Evolutionary conservation across 1,140 invertebrate species (phyloP).

Genomic region (Coelopa frigida): DNA sequence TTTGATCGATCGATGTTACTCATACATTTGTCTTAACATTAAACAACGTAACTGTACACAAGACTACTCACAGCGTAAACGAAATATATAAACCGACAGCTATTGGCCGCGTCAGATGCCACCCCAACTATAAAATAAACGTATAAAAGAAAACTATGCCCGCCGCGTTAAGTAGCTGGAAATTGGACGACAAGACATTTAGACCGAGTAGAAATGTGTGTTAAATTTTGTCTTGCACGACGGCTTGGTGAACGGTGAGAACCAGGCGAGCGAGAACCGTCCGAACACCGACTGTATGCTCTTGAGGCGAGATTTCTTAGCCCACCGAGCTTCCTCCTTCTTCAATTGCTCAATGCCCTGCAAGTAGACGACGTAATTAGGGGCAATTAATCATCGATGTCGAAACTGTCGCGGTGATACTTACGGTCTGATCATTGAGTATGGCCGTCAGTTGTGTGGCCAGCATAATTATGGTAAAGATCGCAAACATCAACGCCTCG

Average conservation of each 20-base stretch:
- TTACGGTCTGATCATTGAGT: constrained; percentile 96
- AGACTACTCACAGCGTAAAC: too few relatives aligned
- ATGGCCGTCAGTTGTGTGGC: constrained; percentile 96
- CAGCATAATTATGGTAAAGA: constrained; percentile 98
- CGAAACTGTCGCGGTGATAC: constrained; percentile 23
- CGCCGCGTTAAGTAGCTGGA: too few relatives aligned
- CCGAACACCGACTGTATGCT: constrained; percentile 93
- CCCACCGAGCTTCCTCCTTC: constrained; percentile 87
- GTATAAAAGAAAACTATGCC: too few relatives aligned
- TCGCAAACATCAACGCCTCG: constrained; percentile 94
- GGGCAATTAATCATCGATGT: background rate
- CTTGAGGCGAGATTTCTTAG: constrained; percentile 84
- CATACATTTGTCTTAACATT: too few relatives aligned
- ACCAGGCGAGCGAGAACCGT: constrained; percentile 85
- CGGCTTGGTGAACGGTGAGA: constrained; percentile 86
- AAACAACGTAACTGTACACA: too few relatives aligned
- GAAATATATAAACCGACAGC: too few relatives aligned
- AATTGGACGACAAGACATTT: constrained; percentile 29
- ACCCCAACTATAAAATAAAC: too few relatives aligned
- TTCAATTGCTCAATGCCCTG: constrained; percentile 93
- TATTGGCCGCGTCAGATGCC: too few relatives aligned
- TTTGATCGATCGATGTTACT: too few relatives aligned
- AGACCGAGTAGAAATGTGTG: constrained; percentile 70
- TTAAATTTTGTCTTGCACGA: constrained; percentile 67
- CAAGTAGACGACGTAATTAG: constrained; percentile 18